Evolutionary conservation across 2,888 invertebrate species (phyloP).

Genomic region (Melieria omissa): DNA sequence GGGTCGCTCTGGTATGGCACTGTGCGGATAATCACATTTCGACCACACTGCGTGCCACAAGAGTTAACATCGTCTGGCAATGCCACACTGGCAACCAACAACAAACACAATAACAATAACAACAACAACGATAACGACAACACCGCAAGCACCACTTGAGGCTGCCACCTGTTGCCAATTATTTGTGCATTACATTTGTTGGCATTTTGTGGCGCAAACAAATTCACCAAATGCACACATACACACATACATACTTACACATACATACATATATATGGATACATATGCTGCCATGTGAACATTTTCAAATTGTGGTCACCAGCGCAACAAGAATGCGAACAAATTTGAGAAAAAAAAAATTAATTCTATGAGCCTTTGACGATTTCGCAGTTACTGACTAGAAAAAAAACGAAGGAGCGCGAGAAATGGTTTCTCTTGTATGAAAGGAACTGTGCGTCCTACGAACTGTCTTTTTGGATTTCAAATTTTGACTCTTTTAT

Average conservation of each 20-base stretch:
- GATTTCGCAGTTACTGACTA: no score
- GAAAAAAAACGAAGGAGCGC: no score
- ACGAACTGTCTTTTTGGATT: no score
- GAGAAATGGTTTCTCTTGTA: no score
- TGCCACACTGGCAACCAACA: background rate
- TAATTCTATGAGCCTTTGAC: no score
- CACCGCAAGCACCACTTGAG: constrained; percentile 14
- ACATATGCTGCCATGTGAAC: no score
- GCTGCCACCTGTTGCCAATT: constrained; percentile 34
- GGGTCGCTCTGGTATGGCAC: background rate
- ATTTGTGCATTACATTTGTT: constrained; percentile 31
- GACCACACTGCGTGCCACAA: constrained; percentile 28
- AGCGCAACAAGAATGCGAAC: no score
- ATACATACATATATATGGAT: background rate
- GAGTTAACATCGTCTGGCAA: constrained; percentile 6
- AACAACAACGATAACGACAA: constrained; percentile 8
- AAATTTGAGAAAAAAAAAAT: no score
- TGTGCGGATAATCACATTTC: constrained; percentile 3
- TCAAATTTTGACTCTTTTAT: no score
- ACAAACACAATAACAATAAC: constrained; percentile 2
- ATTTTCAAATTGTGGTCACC: no score
- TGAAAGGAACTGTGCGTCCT: no score
- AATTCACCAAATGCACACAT: background rate
- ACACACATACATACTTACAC: constrained; percentile 1
- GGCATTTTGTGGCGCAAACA: no score